Evolutionary conservation across 2,113 vertebrate species (phyloP).

Genomic region (Collichthys lucidus): DNA sequence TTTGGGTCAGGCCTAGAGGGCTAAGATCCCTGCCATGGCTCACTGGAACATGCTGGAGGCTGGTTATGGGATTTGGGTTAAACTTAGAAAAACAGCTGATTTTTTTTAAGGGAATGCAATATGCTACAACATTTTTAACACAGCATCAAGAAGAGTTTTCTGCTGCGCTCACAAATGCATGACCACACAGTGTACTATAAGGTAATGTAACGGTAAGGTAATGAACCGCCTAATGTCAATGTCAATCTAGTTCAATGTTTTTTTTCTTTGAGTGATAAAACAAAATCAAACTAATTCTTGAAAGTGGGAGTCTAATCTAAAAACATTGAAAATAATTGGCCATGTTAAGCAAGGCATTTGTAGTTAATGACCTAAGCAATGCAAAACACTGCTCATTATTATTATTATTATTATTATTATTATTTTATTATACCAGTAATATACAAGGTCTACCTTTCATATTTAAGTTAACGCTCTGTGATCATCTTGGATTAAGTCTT

Average conservation of each 20-base stretch:
- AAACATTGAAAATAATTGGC: not conserved
- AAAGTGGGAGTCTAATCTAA: not conserved
- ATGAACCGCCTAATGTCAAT: not conserved
- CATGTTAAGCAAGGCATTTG: not conserved
- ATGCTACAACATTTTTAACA: not conserved
- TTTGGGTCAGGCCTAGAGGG: too few relatives aligned
- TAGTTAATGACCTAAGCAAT: not conserved
- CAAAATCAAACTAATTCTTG: not conserved
- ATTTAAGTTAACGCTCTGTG: too few relatives aligned
- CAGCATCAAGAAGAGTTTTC: not conserved
- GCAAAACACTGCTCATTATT: not conserved
- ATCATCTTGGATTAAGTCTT: not conserved
- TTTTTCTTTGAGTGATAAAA: not conserved
- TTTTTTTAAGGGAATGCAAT: too few relatives aligned
- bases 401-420: too few relatives aligned
- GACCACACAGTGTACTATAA: not conserved
- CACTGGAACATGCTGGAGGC: too few relatives aligned
- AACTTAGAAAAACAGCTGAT: too few relatives aligned
- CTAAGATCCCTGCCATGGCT: too few relatives aligned
- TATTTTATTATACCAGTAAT: too few relatives aligned
- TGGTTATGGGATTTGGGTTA: too few relatives aligned
- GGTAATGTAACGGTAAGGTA: too few relatives aligned
- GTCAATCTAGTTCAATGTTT: not conserved
- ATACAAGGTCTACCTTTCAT: too few relatives aligned
- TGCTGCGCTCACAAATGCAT: not conserved